These are phyloP conservation scores for Agrochola circellaris DNA, from an alignment of 2,888 invertebrate genomes.

Conservation along the genomic window DNA sequence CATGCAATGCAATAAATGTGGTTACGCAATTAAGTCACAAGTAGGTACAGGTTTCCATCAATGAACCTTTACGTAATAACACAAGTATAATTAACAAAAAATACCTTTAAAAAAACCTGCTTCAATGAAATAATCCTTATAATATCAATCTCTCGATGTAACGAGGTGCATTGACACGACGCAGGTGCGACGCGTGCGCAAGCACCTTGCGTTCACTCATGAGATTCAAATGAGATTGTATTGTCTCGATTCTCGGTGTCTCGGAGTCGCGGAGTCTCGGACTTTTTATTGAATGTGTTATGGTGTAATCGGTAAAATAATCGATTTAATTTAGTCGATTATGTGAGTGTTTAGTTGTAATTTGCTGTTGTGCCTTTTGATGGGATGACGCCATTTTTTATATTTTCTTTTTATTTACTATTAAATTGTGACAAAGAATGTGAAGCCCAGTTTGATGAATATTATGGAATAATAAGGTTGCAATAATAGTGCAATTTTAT, in stretches of 20 bases:
- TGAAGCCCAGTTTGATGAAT: too few relatives aligned
- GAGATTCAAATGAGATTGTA: slow-evolving; percentile 69
- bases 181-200: slow-evolving; percentile 73
- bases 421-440: too few relatives aligned
- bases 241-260: slow-evolving; percentile 56
- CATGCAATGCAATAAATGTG: neutral
- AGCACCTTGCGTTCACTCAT: slow-evolving; percentile 66
- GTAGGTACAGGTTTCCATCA: slow-evolving; percentile 17
- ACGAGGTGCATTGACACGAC: slow-evolving; percentile 73
- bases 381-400: neutral
- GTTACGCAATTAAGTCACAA: neutral
- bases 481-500: too few relatives aligned
- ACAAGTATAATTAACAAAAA: slow-evolving; percentile 40
- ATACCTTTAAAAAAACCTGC: slow-evolving; percentile 17
- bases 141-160: slow-evolving; percentile 60
- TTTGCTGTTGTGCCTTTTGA: slow-evolving; percentile 7
- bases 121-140: slow-evolving; percentile 60
- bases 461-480: too few relatives aligned
- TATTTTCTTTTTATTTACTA: neutral
- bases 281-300: slow-evolving; percentile 54
- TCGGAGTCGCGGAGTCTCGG: slow-evolving; percentile 48
- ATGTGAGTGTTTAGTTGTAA: slow-evolving; percentile 31
- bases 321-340: slow-evolving; percentile 36
- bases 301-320: slow-evolving; percentile 50
- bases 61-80: slow-evolving; percentile 34